Percentiles rank a stretch among this genome's conserved stretches.
These are phyloP conservation scores for Idaea dimidiata DNA, from an alignment of 2,888 invertebrate species.

Conservation along the genomic window DNA sequence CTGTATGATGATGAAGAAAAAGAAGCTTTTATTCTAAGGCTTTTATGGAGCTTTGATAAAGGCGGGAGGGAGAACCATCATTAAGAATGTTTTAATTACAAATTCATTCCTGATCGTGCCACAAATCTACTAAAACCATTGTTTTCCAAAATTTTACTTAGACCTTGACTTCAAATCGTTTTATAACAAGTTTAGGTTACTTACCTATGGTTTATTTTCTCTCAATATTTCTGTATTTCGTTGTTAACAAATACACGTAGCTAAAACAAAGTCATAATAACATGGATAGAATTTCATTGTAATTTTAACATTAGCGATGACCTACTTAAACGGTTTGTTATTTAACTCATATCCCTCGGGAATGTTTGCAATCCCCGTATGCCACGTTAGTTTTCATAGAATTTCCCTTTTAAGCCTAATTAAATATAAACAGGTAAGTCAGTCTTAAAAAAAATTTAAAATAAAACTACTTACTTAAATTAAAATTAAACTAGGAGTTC, in stretches of 20 bases:
- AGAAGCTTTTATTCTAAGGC: conserved; percentile 45
- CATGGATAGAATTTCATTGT: background rate
- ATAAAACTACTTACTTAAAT: too few species aligned
- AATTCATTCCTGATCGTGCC: too few species aligned
- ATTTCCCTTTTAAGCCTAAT: background rate
- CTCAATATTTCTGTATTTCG: background rate
- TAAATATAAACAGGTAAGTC: conserved; percentile 10
- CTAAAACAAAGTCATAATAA: background rate
- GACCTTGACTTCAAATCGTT: too few species aligned
- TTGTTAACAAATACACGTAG: background rate
- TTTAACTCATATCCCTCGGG: conserved; percentile 8
- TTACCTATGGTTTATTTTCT: too few species aligned
- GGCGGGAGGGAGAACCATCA: background rate
- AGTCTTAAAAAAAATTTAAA: conserved; percentile 6
- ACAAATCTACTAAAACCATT: too few species aligned
- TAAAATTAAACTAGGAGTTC: too few species aligned
- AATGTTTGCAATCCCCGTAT: conserved; percentile 22
- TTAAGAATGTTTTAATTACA: background rate
- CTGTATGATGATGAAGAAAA: conserved; percentile 39
- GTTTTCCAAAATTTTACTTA: too few species aligned
- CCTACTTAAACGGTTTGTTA: background rate
- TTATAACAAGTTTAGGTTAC: too few species aligned
- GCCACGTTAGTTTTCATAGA: background rate
- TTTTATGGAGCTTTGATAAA: conserved; percentile 20
- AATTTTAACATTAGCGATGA: background rate